phyloP scores from a whole-genome alignment of 2,113 vertebrate genomes.

The Campylomormyrus tamandua region DNA sequence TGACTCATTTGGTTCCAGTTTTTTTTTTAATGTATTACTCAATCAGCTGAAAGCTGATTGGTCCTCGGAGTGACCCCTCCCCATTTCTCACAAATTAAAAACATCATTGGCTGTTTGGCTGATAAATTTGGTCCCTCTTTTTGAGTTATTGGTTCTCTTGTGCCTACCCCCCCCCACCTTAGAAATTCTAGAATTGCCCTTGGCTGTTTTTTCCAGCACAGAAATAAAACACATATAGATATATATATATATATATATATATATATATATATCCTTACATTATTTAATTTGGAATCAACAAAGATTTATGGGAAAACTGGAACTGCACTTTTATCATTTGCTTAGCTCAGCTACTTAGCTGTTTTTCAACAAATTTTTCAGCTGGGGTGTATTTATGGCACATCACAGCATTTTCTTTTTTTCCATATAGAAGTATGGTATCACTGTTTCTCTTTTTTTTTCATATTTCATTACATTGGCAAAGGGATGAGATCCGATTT shows the following conservation, averaged over 20 bases:
- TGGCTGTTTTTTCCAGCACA: neutral
- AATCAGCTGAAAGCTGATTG: neutral
- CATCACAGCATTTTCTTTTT: neutral
- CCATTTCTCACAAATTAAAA: neutral
- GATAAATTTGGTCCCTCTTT: neutral
- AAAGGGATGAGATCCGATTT: conserved; percentile 5
- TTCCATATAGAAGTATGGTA: neutral
- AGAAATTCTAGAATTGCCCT: neutral
- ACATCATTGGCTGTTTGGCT: neutral
- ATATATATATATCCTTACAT: no score
- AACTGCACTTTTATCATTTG: neutral
- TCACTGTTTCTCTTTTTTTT: neutral
- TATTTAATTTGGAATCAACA: neutral
- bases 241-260: no score
- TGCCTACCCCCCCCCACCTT: neutral
- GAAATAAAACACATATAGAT: neutral
- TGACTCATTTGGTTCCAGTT: neutral
- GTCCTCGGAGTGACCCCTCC: neutral
- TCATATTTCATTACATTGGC: neutral
- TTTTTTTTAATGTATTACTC: neutral
- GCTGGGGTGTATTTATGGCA: neutral
- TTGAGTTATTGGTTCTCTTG: neutral
- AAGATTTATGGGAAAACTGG: neutral
- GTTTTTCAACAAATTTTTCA: neutral
- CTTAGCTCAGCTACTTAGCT: neutral